phyloP scores from a whole-genome alignment of 2,113 vertebrate genomes.

The Axis porcinus region DNA sequence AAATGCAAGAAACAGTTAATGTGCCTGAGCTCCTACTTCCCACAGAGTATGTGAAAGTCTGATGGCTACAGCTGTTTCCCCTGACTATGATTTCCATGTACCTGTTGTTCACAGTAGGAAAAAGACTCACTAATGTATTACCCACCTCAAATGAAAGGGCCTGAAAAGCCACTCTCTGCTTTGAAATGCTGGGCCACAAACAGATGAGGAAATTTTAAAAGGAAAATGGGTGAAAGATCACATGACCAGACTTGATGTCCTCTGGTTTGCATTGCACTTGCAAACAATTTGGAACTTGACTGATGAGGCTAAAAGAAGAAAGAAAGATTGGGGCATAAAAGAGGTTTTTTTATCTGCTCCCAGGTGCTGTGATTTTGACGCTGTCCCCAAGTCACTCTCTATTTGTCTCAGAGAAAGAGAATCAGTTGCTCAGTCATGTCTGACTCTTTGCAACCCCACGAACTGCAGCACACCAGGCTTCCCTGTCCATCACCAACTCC shows the following conservation, averaged over 20 bases:
- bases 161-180: neutral
- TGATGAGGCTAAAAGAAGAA: neutral
- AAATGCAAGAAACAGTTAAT: neutral
- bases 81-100: neutral
- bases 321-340: neutral
- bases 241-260: neutral
- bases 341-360: neutral
- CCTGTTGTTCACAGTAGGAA: neutral
- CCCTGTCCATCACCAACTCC: neutral
- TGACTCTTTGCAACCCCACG: rapidly evolving
- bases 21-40: neutral
- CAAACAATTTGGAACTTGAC: neutral
- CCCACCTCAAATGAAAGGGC: neutral
- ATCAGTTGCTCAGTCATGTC: rapidly evolving
- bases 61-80: neutral
- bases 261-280: neutral
- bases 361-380: neutral
- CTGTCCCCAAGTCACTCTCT: neutral
- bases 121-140: neutral
- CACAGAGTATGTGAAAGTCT: neutral
- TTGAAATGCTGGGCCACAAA: neutral
- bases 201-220: neutral
- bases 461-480: neutral
- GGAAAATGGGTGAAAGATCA: neutral
- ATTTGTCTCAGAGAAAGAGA: neutral